Percentiles rank a stretch among this genome's conserved stretches.
Evolutionary conservation across 2,888 invertebrate genomes (phyloP).

Genomic region (Pristionchus entomophagus): DNA sequence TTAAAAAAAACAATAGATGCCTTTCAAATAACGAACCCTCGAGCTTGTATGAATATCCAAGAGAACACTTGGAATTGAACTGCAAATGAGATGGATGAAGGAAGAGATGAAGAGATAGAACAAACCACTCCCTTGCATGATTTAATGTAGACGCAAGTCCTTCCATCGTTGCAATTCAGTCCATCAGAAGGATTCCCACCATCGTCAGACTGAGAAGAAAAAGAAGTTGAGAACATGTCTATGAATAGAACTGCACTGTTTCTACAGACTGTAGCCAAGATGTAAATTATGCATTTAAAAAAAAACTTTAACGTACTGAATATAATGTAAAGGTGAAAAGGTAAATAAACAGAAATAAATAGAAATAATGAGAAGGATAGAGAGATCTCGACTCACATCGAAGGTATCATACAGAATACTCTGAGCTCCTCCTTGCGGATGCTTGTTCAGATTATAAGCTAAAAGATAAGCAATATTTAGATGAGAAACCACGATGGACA

Average conservation of each 20-base stretch:
- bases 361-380: too few species aligned
- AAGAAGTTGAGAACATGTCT: too few species aligned
- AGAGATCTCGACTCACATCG: background rate
- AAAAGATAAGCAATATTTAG: background rate
- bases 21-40: background rate
- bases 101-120: background rate
- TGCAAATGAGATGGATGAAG: background rate
- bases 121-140: slow-evolving; percentile 3
- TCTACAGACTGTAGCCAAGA: too few species aligned
- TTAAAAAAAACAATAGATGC: background rate
- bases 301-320: too few species aligned
- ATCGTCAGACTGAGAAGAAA: too few species aligned
- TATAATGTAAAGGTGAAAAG: too few species aligned
- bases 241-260: too few species aligned
- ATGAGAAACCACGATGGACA: too few species aligned
- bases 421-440: background rate
- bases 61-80: background rate
- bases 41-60: slow-evolving; percentile 25
- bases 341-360: too few species aligned
- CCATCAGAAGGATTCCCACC: background rate
- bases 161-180: background rate
- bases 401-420: background rate
- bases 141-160: slow-evolving; percentile 28
- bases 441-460: background rate
- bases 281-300: too few species aligned